Base-by-base conservation (phyloP, 2,888 invertebrate genomes). In the Thelaira solivaga region DNA sequence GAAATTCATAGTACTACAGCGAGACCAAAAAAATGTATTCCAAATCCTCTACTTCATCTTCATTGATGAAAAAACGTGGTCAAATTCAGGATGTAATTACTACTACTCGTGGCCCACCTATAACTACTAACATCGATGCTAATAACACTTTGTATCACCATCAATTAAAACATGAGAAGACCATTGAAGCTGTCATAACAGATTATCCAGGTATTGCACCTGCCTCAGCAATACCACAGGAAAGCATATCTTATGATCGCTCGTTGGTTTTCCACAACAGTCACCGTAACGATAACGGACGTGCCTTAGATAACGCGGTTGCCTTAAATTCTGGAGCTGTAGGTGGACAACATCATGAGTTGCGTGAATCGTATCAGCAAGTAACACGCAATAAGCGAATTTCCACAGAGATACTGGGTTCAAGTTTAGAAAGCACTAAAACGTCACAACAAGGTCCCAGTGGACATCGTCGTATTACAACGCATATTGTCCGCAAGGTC, bases 401-500 rank as follows among this genome's bases (percentile, higher is more conserved):
- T 86, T 94, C 95, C 86, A 95, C 96, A 84, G 95, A 95, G 91
- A 93, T 96, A 87, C 90, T 95, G 85, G 96, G 95, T 85, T 94
- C 94, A 86, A 95, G 95, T 80, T 90, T 95, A 87, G 95, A 96
- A 90, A 94, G 95, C 84, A 94, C 94, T 80, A 94, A 95, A 90
- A 93, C 95, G 85, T 94, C 94, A 88, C 93, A 94, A 89, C 92
- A 93, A 86, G 93, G 93, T 74, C 93, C 94, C 81, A 93, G 93
- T 86, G 95, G 96, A 39, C 93, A 94, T 86, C 91, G 95, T 78
- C 92, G 95, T 82, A 95, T 96, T 81, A 96, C 96, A 24, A 95
- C 96, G 45, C 93, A 95, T 86, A 95, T 96, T 80, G 93, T 96
- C 61, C 91, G 95, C 80, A 96, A 96, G 89, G 95, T 97, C 83